These are phyloP conservation scores for Danio tinwini DNA, from an alignment of 2,797 vertebrate species.

Conservation along the genomic window DNA sequence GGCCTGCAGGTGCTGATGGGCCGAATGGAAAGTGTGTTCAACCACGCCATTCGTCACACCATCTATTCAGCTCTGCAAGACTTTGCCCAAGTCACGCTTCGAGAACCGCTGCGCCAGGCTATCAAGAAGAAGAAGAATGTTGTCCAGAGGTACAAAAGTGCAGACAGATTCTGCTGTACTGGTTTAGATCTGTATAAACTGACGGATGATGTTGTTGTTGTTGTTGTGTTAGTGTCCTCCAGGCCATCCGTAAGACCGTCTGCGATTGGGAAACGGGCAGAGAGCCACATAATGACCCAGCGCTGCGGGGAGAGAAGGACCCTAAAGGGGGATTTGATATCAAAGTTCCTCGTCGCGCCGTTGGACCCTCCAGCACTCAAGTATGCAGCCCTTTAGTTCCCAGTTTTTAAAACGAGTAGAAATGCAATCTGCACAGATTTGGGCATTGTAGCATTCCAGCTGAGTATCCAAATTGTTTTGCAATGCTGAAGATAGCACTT, in stretches of 20 bases:
- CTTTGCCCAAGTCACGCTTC: slow-evolving; percentile 91
- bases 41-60: slow-evolving; percentile 97
- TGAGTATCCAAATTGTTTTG: neutral
- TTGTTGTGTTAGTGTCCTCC: slow-evolving; percentile 79
- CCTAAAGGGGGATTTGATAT: slow-evolving; percentile 91
- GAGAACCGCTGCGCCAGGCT: slow-evolving; percentile 93
- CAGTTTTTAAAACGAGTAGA: neutral
- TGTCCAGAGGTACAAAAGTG: slow-evolving; percentile 85
- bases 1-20: slow-evolving; percentile 98
- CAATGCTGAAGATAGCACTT: too few relatives aligned
- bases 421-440: neutral
- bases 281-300: slow-evolving; percentile 87
- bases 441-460: neutral
- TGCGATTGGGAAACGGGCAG: slow-evolving; percentile 88
- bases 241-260: slow-evolving; percentile 88
- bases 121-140: slow-evolving; percentile 99
- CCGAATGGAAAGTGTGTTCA: slow-evolving; percentile 99
- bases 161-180: neutral
- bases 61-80: slow-evolving; percentile 97
- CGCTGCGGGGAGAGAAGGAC: slow-evolving; percentile 86
- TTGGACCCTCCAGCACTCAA: slow-evolving; percentile 90
- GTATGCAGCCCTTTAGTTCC: slow-evolving; percentile 64
- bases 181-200: neutral
- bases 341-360: slow-evolving; percentile 87
- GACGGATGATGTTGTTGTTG: neutral